phyloP scores from a whole-genome alignment of 2,113 vertebrate genomes.

The Solea solea region DNA sequence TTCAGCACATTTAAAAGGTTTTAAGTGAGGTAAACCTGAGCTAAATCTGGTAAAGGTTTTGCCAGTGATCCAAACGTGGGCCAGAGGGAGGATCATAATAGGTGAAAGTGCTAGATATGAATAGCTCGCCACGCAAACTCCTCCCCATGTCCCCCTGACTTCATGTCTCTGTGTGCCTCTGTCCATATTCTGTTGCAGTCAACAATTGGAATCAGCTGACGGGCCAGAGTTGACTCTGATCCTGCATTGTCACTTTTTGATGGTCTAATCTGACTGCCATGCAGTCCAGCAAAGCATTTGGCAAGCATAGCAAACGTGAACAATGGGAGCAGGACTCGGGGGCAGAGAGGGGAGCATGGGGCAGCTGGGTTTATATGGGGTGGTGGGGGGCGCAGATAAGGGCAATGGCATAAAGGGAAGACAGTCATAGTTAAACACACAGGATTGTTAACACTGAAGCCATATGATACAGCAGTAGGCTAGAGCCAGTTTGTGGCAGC shows the following conservation, averaged over 20 bases:
- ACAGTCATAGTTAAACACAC: constrained; percentile 62
- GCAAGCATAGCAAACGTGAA: constrained; percentile 84
- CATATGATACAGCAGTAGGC: constrained; percentile 66
- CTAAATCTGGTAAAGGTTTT: constrained; percentile 42
- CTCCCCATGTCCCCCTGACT: constrained; percentile 40
- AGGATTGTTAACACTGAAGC: constrained; percentile 65
- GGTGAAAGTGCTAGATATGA: constrained; percentile 71
- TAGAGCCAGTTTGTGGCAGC: constrained; percentile 49
- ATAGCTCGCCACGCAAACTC: constrained; percentile 57
- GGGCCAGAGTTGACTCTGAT: constrained; percentile 68
- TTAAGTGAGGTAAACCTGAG: constrained; percentile 24
- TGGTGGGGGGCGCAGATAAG: constrained; percentile 39
- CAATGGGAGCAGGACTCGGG: constrained; percentile 76
- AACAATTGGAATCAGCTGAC: constrained; percentile 82
- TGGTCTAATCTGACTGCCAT: constrained; percentile 83
- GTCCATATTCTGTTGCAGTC: constrained; percentile 73
- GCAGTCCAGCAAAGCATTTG: constrained; percentile 82
- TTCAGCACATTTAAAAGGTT: constrained; percentile 1
- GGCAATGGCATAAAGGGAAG: constrained; percentile 61
- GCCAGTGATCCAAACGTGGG: constrained; percentile 29
- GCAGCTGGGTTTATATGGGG: constrained; percentile 52
- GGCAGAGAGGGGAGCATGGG: constrained; percentile 47
- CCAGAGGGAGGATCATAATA: constrained; percentile 52
- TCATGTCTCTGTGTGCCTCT: constrained; percentile 52
- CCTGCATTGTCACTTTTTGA: constrained; percentile 87